phyloP scores from a whole-genome alignment of 2,797 vertebrate species.

The Chelonia mydas region DNA sequence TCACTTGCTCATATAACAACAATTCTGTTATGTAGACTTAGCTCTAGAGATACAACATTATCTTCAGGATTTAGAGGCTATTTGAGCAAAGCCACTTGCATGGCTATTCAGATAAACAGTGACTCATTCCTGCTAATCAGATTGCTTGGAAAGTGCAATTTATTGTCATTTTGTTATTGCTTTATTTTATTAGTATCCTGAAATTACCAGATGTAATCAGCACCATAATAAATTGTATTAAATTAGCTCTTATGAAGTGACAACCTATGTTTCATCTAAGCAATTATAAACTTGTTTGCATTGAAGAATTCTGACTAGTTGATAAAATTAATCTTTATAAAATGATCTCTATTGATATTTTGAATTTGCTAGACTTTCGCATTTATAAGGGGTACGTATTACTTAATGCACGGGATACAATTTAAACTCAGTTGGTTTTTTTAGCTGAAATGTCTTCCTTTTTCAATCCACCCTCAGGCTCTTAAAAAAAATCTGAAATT shows the following conservation, averaged over 20 bases:
- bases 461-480: background rate
- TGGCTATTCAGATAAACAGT: background rate
- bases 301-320: background rate
- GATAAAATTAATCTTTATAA: background rate
- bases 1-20: background rate
- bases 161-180: background rate
- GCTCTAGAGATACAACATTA: background rate
- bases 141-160: background rate
- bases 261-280: background rate
- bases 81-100: background rate
- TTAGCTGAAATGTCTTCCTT: background rate
- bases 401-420: background rate
- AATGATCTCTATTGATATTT: background rate
- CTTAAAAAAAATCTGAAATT: background rate
- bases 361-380: background rate
- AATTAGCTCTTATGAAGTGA: background rate
- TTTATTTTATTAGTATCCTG: background rate
- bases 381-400: rapidly evolving
- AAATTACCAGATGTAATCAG: background rate
- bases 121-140: background rate
- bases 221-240: background rate
- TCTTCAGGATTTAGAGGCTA: background rate
- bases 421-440: background rate
- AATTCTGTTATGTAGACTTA: background rate
- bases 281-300: background rate